A percentile compares a stretch with the other conserved stretches of the same genome.
Conservation (phyloP, 2,113 vertebrate species). For the Leptocoma aspasia region DNA sequence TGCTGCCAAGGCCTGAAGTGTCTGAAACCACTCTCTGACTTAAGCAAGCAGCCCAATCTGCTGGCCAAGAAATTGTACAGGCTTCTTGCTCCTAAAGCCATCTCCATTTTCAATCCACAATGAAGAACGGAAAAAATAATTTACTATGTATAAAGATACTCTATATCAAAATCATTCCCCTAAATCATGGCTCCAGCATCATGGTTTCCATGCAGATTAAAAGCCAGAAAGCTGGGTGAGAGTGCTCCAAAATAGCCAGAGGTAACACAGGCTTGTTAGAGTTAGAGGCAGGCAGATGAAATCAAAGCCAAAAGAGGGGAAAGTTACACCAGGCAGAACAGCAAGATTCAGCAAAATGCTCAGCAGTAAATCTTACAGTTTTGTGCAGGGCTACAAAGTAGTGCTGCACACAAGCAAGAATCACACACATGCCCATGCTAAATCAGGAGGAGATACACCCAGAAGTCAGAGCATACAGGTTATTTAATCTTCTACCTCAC, state of each 20-base stretch:
- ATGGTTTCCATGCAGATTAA: background rate
- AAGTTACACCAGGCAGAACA: background rate
- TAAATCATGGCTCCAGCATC: background rate
- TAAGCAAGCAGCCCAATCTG: background rate
- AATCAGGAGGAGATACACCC: background rate
- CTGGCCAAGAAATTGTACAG: background rate
- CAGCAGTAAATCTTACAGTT: background rate
- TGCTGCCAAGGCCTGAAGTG: background rate
- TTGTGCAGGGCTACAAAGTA: background rate
- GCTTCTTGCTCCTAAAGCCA: background rate
- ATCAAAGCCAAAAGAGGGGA: background rate
- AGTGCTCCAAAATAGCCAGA: background rate
- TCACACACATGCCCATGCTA: accelerated
- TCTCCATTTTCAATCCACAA: background rate
- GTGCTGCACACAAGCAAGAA: background rate
- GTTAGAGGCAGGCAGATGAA: background rate
- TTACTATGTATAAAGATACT: background rate
- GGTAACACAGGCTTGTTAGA: background rate
- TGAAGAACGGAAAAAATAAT: background rate
- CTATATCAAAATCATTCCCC: background rate
- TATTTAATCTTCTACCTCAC: background rate
- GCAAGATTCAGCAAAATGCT: background rate
- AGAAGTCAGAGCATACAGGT: background rate
- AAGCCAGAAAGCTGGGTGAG: background rate
- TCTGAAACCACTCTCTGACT: background rate